phyloP scores from a whole-genome alignment of 2,888 invertebrate species.

The Orchesellides sinensis region DNA sequence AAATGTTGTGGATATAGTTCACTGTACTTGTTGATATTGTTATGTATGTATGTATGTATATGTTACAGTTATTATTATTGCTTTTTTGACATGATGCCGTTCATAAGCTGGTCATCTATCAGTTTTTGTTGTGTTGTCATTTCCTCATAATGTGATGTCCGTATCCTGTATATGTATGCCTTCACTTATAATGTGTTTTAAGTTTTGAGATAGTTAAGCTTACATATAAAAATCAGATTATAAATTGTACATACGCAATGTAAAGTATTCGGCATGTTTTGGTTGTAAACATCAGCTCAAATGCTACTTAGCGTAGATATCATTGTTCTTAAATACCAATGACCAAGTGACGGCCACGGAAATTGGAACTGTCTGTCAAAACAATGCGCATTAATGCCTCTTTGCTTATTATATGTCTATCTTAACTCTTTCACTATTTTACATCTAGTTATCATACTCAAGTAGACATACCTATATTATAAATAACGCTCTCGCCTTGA shows the following conservation, averaged over 20 bases:
- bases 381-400: constrained; percentile 36
- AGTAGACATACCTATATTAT: not conserved
- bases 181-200: too few relatives aligned
- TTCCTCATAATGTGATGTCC: too few relatives aligned
- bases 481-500: not conserved
- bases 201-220: too few relatives aligned
- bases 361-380: constrained; percentile 68
- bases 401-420: constrained; percentile 52
- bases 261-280: too few relatives aligned
- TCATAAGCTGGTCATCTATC: not conserved
- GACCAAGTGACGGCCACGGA: constrained; percentile 39
- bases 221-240: too few relatives aligned
- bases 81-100: constrained; percentile 4
- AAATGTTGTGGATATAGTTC: not conserved
- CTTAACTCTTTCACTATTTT: constrained; percentile 6
- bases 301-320: not conserved
- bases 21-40: not conserved
- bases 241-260: too few relatives aligned
- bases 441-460: not conserved
- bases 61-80: not conserved
- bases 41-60: not conserved
- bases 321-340: constrained; percentile 9
- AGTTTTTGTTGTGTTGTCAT: not conserved
- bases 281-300: not conserved
- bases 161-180: too few relatives aligned